These are phyloP conservation scores for Geotrupes spiniger DNA, from an alignment of 2,888 invertebrate species.

Conservation along the genomic window DNA sequence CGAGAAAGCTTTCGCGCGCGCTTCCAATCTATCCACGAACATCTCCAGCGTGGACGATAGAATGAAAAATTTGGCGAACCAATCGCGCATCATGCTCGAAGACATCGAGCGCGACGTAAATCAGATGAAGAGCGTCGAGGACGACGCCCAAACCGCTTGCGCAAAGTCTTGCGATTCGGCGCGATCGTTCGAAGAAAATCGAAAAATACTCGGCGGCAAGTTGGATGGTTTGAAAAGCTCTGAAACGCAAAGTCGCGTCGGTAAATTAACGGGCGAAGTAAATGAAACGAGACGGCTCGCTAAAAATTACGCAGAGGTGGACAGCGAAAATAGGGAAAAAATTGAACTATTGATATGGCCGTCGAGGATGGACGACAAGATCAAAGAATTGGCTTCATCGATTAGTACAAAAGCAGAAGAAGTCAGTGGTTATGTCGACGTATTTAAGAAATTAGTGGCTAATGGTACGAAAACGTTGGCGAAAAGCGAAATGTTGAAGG, in stretches of 20 bases:
- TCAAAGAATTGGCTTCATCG: no score
- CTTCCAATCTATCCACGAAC: slow-evolving; percentile 70
- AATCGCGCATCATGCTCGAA: slow-evolving; percentile 74
- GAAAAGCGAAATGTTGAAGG: not conserved
- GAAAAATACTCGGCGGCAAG: not conserved
- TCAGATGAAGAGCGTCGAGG: not conserved
- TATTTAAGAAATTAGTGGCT: no score
- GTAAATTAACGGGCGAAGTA: no score
- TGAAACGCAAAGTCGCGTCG: no score
- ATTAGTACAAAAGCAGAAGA: no score
- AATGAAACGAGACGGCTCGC: no score
- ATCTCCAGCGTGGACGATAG: slow-evolving; percentile 84
- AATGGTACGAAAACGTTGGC: no score
- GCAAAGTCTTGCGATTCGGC: slow-evolving; percentile 7
- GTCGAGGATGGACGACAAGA: no score
- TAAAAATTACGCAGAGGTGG: no score
- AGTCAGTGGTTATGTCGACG: no score
- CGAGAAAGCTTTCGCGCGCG: slow-evolving; percentile 68
- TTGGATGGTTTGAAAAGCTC: not conserved
- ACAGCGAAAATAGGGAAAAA: no score
- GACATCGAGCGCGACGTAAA: slow-evolving; percentile 67
- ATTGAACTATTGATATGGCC: no score
- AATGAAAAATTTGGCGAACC: slow-evolving; percentile 81
- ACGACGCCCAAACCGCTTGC: not conserved
- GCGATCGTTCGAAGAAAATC: slow-evolving; percentile 6